phyloP scores from a whole-genome alignment of 2,797 vertebrate species.

The Hippoglossus hippoglossus region DNA sequence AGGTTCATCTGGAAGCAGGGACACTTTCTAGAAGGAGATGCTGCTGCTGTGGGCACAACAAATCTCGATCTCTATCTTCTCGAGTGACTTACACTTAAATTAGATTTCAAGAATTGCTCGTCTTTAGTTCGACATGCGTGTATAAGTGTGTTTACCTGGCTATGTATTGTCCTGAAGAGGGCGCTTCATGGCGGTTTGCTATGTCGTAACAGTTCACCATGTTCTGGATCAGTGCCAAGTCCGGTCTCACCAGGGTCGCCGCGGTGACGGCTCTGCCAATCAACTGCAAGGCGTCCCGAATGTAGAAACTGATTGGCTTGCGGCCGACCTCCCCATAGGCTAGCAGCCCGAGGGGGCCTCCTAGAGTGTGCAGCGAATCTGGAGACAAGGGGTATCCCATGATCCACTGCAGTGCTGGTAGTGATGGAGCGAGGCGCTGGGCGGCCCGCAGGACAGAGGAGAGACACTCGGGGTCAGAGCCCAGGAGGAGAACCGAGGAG shows the following conservation, averaged over 20 bases:
- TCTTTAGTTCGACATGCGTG: neutral
- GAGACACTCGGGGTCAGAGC: constrained; percentile 84
- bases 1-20: neutral
- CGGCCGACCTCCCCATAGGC: constrained; percentile 90
- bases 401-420: constrained; percentile 89
- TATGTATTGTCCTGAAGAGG: constrained; percentile 86
- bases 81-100: neutral
- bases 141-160: constrained; percentile 80
- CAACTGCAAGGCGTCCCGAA: constrained; percentile 89
- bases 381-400: constrained; percentile 89
- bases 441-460: constrained; percentile 83
- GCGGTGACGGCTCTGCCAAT: constrained; percentile 84
- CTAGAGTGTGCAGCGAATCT: constrained; percentile 86
- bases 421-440: constrained; percentile 74
- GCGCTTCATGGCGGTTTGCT: constrained; percentile 58
- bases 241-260: constrained; percentile 79
- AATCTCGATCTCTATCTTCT: neutral
- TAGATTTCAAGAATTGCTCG: neutral
- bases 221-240: constrained; percentile 83
- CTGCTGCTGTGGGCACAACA: neutral
- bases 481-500: constrained; percentile 86
- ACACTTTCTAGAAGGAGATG: neutral
- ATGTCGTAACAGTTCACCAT: constrained; percentile 85
- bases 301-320: constrained; percentile 89
- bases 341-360: constrained; percentile 89